Evolutionary conservation across 1,140 invertebrate species (phyloP).

Genomic region (Papilio dardanus): DNA sequence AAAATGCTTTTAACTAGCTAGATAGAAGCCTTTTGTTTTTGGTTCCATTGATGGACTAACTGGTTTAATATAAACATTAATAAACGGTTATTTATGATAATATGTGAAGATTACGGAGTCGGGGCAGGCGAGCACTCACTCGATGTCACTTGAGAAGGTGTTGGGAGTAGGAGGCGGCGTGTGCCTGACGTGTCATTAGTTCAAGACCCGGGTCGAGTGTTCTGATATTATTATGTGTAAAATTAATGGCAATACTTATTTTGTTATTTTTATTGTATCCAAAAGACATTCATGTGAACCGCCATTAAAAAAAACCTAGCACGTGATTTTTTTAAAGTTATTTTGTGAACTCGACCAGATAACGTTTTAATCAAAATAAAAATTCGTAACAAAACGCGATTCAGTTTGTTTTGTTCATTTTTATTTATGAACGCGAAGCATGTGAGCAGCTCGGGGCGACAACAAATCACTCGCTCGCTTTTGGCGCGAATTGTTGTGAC

Average conservation of each 20-base stretch:
- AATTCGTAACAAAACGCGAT: neutral
- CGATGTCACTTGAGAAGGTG: slow-evolving; percentile 19
- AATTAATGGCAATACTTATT: neutral
- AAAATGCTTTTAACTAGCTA: neutral
- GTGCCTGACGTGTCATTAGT: slow-evolving; percentile 9
- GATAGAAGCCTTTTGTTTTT: neutral
- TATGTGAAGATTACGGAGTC: neutral
- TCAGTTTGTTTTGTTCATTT: slow-evolving; percentile 12
- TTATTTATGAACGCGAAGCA: slow-evolving; percentile 3
- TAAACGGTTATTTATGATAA: neutral
- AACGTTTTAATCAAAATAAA: slow-evolving; percentile 3
- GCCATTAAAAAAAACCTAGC: too few species aligned
- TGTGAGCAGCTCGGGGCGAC: slow-evolving; percentile 2
- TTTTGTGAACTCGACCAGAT: neutral
- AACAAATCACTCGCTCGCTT: slow-evolving; percentile 23
- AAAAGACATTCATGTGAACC: neutral
- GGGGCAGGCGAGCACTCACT: neutral
- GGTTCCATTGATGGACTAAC: too few species aligned
- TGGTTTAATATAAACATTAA: neutral
- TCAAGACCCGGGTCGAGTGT: neutral
- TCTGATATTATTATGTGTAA: neutral
- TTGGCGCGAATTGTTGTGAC: slow-evolving; percentile 20
- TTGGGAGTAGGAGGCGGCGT: slow-evolving; percentile 2
- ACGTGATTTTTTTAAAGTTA: neutral
- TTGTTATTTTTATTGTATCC: neutral